Base-by-base conservation (phyloP, 1,140 invertebrate species). In the Nephotettix cincticeps region DNA sequence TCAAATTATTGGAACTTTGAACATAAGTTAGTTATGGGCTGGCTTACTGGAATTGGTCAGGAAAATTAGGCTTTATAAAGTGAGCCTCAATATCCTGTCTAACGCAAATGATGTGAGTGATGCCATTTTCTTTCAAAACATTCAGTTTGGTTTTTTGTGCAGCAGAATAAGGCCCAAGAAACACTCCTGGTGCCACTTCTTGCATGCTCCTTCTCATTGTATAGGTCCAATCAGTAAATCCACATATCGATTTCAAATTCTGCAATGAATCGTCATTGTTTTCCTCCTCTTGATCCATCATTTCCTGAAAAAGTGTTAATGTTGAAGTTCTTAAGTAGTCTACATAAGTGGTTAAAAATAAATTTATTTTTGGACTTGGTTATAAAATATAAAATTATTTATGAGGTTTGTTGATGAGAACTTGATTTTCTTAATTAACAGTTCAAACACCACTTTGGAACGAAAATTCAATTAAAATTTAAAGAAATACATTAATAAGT, bases 41-140 rank as follows among this genome's bases (percentile, higher is more conserved):
- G 13, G 43, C 65, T 73, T 27, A 29, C 51, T 54, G 32, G 61
- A 61, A 36, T 71, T 64, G 40, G 68, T 90, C 84, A 9, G 84
- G 86, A 79, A 91, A 90, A 78, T 91, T 89, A 54, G 90, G 88
- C 75, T 82, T 84, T 71, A 91, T 87, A 78, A 88, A 85, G 77
- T 89, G 81, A 25, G 87, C 83, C 81, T 91, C 90, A 63, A 87
- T 82, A 56, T 84, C 80, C 75, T 89, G 86, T 68, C 89, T 81
- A 40, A 91, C 87, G 78, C 90, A 91, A 63, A 92, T 80, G 75
- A 91, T 89, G 77, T 91, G 89, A 45, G 89, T 90, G 71, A 92
- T 87, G 30, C 87, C 87, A 72, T 83, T 77, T 43, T 86, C 79
- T 45, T 84, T 66, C 36, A 90, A 79, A 64, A 73, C 76, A 32